Percentiles rank a stretch among this genome's conserved stretches.
Evolutionary conservation across 2,888 invertebrate genomes (phyloP).

Genomic region (Theodoxus fluviatilis): DNA sequence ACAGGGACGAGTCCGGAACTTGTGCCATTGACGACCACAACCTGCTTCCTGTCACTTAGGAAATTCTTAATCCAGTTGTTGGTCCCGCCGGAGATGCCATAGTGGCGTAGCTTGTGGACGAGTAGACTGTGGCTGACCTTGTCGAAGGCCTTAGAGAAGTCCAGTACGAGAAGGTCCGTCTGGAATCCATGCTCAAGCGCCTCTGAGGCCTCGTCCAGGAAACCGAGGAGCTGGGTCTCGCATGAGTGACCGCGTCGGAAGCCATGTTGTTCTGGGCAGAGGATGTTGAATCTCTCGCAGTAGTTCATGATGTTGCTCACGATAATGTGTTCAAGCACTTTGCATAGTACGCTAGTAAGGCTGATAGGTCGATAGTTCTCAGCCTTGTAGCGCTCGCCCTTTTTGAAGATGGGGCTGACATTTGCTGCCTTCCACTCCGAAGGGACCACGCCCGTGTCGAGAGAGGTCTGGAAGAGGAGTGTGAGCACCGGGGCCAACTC

Average conservation of each 20-base stretch:
- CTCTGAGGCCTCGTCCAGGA: conserved; percentile 29
- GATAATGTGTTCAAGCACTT: conserved; percentile 37
- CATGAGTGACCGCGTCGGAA: conserved; percentile 35
- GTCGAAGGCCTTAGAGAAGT: conserved; percentile 32
- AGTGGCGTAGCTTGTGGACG: conserved; percentile 17
- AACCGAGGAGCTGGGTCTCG: no score
- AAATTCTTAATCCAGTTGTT: conserved; percentile 7
- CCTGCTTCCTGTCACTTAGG: conserved; percentile 1
- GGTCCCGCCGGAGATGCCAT: conserved; percentile 11
- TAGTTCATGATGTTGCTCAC: conserved; percentile 31
- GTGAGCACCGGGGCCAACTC: conserved; percentile 29
- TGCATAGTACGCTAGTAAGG: conserved; percentile 29
- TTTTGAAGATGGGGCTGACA: conserved; percentile 35
- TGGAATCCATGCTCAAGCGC: conserved; percentile 29
- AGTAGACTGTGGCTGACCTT: conserved; percentile 15
- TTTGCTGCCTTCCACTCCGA: conserved; percentile 33
- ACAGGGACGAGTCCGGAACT: conserved; percentile 12
- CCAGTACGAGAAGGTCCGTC: conserved; percentile 34
- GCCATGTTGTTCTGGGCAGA: conserved; percentile 34
- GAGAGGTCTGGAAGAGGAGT: conserved; percentile 30
- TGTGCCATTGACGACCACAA: conserved; percentile 12
- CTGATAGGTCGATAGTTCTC: conserved; percentile 38
- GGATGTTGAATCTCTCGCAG: conserved; percentile 30
- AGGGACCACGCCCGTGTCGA: conserved; percentile 28
- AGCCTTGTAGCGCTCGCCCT: conserved; percentile 30